Evolutionary conservation across 2,888 invertebrate genomes (phyloP), one percentile per base, ranked within the genome.

Genomic region (Malachius bipustulatus): DNA sequence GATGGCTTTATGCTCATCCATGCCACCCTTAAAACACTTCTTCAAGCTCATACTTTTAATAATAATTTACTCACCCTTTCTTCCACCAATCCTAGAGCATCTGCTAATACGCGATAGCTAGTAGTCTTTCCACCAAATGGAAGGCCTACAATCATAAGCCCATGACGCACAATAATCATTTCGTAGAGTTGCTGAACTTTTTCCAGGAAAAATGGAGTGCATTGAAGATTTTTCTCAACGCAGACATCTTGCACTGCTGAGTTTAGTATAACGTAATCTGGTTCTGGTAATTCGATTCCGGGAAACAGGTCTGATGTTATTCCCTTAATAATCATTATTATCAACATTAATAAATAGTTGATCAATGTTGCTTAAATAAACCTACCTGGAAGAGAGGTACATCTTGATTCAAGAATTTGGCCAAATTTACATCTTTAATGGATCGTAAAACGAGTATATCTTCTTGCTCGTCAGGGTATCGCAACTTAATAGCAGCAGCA

Each of bases 271-370:
- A 75, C 76, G 54, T 93, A 81, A 49, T 91, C 90, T 0, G 90
- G 77, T 42, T 70, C 69, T 0, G 87, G 84, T 14, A 91, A 62
- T 1, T 70, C 66, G 0, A 90, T 69, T 0, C 89, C 89, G 3
- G 93, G 94, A 62, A 96, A 96, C 52, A 94, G 64, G 66, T 94
- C 94, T 0, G 90, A 84, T 10, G 89, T 85, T 35, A 94, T 94
- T 33, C 91, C 93, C 70, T 56, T 80, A 62, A 50, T 69, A 19
- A 8, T 19, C 6, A 19, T n/a, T n/a, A 19, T n/a, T 19, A 8
- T 19, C n/a, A 19, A 8, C 6, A 19, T 19, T 19, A 8, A 19
- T 19, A n/a, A 19, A 8, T 19, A 8, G n/a, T 19, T 8, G 6
- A 19, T n/a, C 24, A n/a, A 8, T 19, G 6, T 19, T 11, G 12